phyloP scores from a whole-genome alignment of 2,888 invertebrate genomes.

The Megastigmus dorsalis region DNA sequence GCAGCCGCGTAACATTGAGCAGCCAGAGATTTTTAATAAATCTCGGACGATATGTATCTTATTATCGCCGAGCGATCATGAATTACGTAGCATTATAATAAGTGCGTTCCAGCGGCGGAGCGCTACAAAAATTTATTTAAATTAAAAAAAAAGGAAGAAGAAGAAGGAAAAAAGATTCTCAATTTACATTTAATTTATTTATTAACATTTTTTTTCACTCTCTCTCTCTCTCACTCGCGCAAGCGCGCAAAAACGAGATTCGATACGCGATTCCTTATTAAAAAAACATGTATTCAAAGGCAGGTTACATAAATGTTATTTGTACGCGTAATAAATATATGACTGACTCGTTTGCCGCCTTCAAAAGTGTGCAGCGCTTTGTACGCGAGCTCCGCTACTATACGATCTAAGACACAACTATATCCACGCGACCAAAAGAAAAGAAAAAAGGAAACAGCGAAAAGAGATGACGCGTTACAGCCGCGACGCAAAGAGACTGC shows the following conservation, averaged over 20 bases:
- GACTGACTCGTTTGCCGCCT: conserved; percentile 4
- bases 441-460: too few species aligned
- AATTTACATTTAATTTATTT: conserved; percentile 42
- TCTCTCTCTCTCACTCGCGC: conserved; percentile 1
- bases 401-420: too few species aligned
- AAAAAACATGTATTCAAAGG: conserved; percentile 39
- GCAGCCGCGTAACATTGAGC: conserved; percentile 11
- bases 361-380: conserved; percentile 18
- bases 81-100: conserved; percentile 47
- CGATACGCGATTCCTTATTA: conserved; percentile 24
- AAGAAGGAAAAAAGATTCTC: too few species aligned
- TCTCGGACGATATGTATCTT: conserved; percentile 39
- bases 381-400: too few species aligned
- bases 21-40: conserved; percentile 40
- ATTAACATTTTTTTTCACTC: conserved; percentile 17
- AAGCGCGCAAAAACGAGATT: too few species aligned
- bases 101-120: neutral
- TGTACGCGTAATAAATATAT: conserved; percentile 34
- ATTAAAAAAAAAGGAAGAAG: conserved; percentile 36
- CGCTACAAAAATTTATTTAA: conserved; percentile 44
- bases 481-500: too few species aligned
- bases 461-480: too few species aligned
- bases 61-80: conserved; percentile 40
- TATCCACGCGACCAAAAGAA: too few species aligned
- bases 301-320: conserved; percentile 37